A percentile compares a stretch with the other conserved stretches of the same genome.
Evolutionary conservation across 2,888 invertebrate species (phyloP).

Genomic region (Linnaemya tessellans): DNA sequence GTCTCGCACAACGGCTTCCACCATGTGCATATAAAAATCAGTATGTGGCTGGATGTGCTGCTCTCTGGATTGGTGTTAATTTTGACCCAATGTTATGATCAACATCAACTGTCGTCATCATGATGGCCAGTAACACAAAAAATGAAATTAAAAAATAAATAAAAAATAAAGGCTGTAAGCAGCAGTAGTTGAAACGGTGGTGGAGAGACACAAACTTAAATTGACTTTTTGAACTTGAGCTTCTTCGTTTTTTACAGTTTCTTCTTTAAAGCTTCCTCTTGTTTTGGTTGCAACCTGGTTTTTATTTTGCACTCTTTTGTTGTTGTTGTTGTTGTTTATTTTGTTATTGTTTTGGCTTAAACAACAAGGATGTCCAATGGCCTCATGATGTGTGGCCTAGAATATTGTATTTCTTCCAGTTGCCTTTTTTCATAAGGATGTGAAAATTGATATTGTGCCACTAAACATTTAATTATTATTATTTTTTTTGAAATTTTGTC

Average conservation of each 20-base stretch:
- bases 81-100: conserved; percentile 53
- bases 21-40: too few species aligned
- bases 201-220: conserved; percentile 51
- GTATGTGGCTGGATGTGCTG: not conserved
- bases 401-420: conserved; percentile 65
- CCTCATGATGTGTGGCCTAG: conserved; percentile 66
- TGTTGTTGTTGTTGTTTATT: not conserved
- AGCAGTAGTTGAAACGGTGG: not conserved
- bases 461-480: conserved; percentile 12
- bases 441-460: conserved; percentile 70
- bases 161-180: conserved; percentile 3
- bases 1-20: conserved; percentile 6
- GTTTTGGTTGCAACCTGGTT: conserved; percentile 24
- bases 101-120: conserved; percentile 31
- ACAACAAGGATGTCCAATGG: conserved; percentile 60
- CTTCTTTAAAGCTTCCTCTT: conserved; percentile 44
- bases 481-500: conserved; percentile 20
- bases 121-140: conserved; percentile 7
- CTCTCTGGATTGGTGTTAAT: conserved; percentile 50
- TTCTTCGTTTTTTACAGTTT: conserved; percentile 58
- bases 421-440: conserved; percentile 69
- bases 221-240: conserved; percentile 72
- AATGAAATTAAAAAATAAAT: not conserved
- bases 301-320: conserved; percentile 6
- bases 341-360: conserved; percentile 18